Evolutionary conservation across 2,113 vertebrate genomes (phyloP), one percentile per base, ranked within the genome.

Genomic region (Rhinichthys klamathensis): DNA sequence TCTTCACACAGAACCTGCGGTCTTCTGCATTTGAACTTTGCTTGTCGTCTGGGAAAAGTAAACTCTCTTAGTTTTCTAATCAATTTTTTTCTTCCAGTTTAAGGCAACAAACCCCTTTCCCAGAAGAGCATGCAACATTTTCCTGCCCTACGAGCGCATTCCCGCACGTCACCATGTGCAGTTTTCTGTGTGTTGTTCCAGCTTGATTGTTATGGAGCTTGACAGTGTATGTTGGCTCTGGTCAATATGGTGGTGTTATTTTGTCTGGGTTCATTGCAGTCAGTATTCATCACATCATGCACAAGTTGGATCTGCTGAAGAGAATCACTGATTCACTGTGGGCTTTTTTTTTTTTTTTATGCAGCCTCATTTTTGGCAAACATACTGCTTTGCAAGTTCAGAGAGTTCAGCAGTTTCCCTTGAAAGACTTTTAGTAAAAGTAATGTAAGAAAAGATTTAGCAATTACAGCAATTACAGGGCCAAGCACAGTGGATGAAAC

Each of bases 51-150:
- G 67, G 81, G 6, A 56, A 72, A 41, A 82, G 65, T 38, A 11
- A 32, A 7, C 11, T 35, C 8, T 10, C 8, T 8, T 41, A 10
- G 41, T 41, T 8, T 41, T 41, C 41, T 41, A 41, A 41, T 41
- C 8, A 0, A 10, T 41, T 58, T 72, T 41, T 21, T 6, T 10
- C 56, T 65, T 44, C 32, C 58, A 49, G 41, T 74, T 38, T 16
- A 21, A 83, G 30, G 25, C n/a, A 35, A 6, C 44, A 84, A 75
- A 75, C 6, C 16, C 6, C 81, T 11, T 84, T 84, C 72, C 72
- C 82, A 75, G 56, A 84, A 84, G 25, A 32, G 46, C 35, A 51
- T 54, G 15, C 16, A 63, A 38, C 18, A 49, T 44, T 41, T 60
- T 38, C 58, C 51, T 44, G n/a, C n/a, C 23, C 16, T 23, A 41